Conservation (phyloP, 2,888 invertebrate genomes). For the Cosmorhoe ocellata region DNA sequence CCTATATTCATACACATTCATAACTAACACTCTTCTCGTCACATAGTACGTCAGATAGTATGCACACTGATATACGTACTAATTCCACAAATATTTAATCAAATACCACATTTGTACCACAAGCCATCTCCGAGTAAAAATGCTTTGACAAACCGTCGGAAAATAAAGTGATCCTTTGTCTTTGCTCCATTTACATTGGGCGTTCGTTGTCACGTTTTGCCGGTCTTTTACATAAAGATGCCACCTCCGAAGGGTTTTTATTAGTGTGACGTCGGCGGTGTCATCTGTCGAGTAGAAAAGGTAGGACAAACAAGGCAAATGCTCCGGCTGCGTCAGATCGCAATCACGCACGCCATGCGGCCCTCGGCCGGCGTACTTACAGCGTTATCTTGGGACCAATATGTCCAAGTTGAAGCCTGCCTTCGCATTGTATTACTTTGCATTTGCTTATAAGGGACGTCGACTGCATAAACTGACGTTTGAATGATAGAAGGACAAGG, state of each 20-base stretch:
- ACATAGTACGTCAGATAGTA: no score
- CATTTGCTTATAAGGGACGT: conserved; percentile 35
- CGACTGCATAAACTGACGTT: conserved; percentile 26
- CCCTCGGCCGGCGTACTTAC: conserved; percentile 38
- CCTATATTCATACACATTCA: no score
- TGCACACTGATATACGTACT: no score
- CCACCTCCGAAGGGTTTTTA: conserved; percentile 28
- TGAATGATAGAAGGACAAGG: conserved; percentile 15
- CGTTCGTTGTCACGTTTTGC: neutral
- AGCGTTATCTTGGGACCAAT: conserved; percentile 46
- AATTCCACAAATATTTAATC: no score
- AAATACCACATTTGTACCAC: no score
- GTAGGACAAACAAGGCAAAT: conserved; percentile 75
- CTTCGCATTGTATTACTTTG: conserved; percentile 44
- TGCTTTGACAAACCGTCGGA: no score
- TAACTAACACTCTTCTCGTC: no score
- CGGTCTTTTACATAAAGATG: conserved; percentile 15
- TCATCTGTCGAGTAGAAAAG: conserved; percentile 54
- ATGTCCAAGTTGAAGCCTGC: conserved; percentile 47
- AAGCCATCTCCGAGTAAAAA: no score
- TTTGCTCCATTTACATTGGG: neutral
- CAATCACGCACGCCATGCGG: conserved; percentile 60
- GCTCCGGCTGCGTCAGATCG: conserved; percentile 59
- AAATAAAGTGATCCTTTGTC: neutral
- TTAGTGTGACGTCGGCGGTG: conserved; percentile 23